Conservation (phyloP, 92 coral and sea anemone genomes). For the Palythoa grandis region DNA sequence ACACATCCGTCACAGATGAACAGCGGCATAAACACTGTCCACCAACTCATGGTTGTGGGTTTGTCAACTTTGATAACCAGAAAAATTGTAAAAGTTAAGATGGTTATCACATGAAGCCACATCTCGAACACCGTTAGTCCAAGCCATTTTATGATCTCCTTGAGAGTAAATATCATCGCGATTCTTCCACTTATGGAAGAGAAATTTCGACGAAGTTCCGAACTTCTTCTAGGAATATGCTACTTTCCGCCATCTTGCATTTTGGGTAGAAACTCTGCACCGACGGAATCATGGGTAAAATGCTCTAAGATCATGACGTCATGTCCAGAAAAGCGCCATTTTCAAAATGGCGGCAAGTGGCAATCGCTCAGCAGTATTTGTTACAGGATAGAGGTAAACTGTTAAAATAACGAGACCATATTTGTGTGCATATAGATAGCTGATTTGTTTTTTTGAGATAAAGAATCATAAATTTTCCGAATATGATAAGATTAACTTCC, state of each 20-base stretch:
- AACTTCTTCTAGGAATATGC: slow-evolving; percentile 19
- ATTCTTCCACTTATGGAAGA: slow-evolving; percentile 32
- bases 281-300: slow-evolving; percentile 14
- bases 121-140: slow-evolving; percentile 95
- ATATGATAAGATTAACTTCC: too few species aligned
- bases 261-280: not conserved
- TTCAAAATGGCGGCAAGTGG: slow-evolving; percentile 45
- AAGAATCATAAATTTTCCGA: too few species aligned
- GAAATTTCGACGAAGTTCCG: slow-evolving; percentile 18
- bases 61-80: slow-evolving; percentile 88
- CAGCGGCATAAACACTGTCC: slow-evolving; percentile 93
- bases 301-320: not conserved
- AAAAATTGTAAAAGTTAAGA: slow-evolving; percentile 83
- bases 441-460: too few species aligned
- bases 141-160: slow-evolving; percentile 92
- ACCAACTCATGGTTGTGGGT: slow-evolving; percentile 78
- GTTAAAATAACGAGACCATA: not conserved
- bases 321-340: slow-evolving; percentile 21
- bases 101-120: slow-evolving; percentile 81
- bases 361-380: not conserved
- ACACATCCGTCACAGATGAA: slow-evolving; percentile 95
- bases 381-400: not conserved
- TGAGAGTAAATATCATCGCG: slow-evolving; percentile 79
- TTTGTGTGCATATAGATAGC: not conserved
- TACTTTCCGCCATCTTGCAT: slow-evolving; percentile 40